Conservation (phyloP, 1,140 invertebrate species). For the Meloidogyne floridensis region DNA sequence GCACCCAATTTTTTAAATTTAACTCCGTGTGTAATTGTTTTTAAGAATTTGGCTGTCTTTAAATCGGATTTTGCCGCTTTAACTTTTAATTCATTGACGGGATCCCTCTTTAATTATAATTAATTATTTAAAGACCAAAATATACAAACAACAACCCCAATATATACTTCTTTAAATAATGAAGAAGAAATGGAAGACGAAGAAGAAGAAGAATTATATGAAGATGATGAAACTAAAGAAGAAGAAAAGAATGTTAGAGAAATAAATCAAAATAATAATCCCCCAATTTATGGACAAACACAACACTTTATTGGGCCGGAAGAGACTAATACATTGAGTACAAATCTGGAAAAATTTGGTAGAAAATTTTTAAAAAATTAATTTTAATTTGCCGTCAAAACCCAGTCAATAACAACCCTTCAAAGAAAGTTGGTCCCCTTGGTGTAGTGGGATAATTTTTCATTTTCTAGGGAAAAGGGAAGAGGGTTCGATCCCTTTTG, state of each 20-base stretch:
- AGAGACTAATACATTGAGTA: neutral
- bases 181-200: constrained; percentile 11
- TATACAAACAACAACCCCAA: neutral
- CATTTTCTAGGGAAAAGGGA: too few species aligned
- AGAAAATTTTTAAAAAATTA: neutral
- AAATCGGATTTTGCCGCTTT: too few species aligned
- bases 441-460: too few species aligned
- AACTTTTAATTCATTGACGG: too few species aligned
- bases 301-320: neutral
- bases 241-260: neutral
- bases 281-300: neutral
- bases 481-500: too few species aligned
- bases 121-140: neutral
- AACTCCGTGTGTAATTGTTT: too few species aligned
- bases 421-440: too few species aligned
- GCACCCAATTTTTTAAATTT: too few species aligned
- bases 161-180: neutral
- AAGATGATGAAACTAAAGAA: neutral
- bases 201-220: constrained; percentile 7
- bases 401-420: too few species aligned
- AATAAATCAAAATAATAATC: neutral
- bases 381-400: neutral
- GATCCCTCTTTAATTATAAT: too few species aligned
- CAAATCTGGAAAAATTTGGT: constrained; percentile 12
- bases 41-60: too few species aligned